These are phyloP conservation scores for Chromobotia macracanthus DNA, from an alignment of 2,797 vertebrate species.

Conservation along the genomic window DNA sequence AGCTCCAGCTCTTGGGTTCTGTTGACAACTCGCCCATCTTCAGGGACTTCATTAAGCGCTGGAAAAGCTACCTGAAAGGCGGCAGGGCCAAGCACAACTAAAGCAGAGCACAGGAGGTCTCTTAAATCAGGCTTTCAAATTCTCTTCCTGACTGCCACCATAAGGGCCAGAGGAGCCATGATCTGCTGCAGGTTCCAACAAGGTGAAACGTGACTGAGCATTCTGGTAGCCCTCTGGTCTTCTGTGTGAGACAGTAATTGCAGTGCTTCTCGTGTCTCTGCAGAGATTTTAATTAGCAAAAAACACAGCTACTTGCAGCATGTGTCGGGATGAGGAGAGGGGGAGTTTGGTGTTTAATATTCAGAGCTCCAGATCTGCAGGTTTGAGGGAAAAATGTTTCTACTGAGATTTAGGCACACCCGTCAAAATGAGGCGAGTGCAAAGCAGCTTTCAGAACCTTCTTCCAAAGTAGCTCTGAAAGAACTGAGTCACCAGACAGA, in stretches of 20 bases:
- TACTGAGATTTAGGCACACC: slow-evolving; percentile 46
- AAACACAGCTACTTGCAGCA: slow-evolving; percentile 68
- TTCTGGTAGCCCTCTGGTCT: slow-evolving; percentile 59
- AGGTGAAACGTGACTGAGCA: slow-evolving; percentile 56
- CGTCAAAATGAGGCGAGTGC: slow-evolving; percentile 4
- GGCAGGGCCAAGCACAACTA: slow-evolving; percentile 97
- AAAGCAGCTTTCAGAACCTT: slow-evolving; percentile 40
- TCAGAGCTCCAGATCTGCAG: slow-evolving; percentile 35
- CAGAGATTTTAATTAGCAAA: slow-evolving; percentile 74
- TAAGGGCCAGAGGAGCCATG: slow-evolving; percentile 40
- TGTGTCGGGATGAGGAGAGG: slow-evolving; percentile 40
- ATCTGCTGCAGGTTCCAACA: slow-evolving; percentile 63
- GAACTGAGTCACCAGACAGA: not conserved
- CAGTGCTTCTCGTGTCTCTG: slow-evolving; percentile 64
- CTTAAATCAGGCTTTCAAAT: not conserved
- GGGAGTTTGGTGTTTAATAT: slow-evolving; percentile 25
- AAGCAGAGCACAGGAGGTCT: slow-evolving; percentile 59
- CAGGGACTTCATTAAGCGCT: slow-evolving; percentile 90
- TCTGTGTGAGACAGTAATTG: slow-evolving; percentile 67
- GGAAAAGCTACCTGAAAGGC: slow-evolving; percentile 96
- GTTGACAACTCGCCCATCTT: slow-evolving; percentile 89
- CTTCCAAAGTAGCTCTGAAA: slow-evolving; percentile 40
- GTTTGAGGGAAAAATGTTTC: slow-evolving; percentile 37
- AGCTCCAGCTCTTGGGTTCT: slow-evolving; percentile 92
- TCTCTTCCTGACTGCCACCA: slow-evolving; percentile 17